Conservation (phyloP, 2,113 vertebrate species). For the Nannospalax galili region DNA sequence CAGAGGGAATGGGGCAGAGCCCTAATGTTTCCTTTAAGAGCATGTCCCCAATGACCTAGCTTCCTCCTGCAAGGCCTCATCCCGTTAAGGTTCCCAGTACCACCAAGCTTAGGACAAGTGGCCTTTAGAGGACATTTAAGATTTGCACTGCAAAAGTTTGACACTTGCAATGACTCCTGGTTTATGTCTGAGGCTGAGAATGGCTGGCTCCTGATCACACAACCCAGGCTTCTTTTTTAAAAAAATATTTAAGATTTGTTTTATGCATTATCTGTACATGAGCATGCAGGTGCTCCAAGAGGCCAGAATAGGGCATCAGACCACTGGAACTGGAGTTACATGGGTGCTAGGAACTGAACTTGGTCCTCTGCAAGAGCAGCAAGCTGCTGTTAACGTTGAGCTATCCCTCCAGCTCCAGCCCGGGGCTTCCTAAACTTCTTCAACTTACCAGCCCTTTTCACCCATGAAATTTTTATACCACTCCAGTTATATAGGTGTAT, state of each 20-base stretch:
- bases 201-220: background rate
- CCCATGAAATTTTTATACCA: background rate
- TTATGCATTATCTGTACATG: background rate
- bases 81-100: background rate
- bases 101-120: no score
- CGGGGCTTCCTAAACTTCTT: background rate
- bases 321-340: background rate
- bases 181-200: background rate
- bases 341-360: background rate
- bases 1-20: background rate
- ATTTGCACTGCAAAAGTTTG: background rate
- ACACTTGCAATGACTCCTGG: background rate
- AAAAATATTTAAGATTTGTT: background rate
- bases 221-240: background rate
- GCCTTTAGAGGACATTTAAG: background rate
- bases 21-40: background rate
- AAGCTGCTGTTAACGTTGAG: background rate
- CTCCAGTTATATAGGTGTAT: background rate
- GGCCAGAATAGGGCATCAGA: background rate
- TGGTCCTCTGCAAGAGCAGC: background rate
- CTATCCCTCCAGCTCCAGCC: no score
- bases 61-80: background rate
- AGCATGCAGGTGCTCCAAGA: background rate
- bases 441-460: background rate
- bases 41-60: background rate